Base-by-base conservation (phyloP, 2,888 invertebrate species). In the Andrena trimmerana region DNA sequence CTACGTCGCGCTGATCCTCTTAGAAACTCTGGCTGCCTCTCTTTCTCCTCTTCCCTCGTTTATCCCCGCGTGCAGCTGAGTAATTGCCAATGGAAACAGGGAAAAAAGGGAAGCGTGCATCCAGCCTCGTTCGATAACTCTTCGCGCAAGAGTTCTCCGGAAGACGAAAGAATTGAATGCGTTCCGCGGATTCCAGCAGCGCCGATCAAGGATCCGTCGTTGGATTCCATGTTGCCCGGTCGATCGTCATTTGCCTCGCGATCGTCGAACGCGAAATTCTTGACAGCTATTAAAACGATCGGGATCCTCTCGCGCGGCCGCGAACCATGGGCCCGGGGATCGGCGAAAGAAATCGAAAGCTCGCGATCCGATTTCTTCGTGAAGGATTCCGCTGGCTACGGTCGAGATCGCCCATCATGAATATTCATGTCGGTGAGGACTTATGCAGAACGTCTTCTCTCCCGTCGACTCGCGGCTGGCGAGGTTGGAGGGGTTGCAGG, bases 351-450 rank as follows among this genome's bases (percentile, higher is more conserved):
- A 83, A 88, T 68, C 81, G 74, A 81, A 83, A 86, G 75, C 73
- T 77, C 54, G 42, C 81, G 68, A 59, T 78, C 75, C 72, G 75
- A 86, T 81, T 88, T 83, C 83, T 88, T 88, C 87, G 20, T 72
- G 54, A 57, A 36, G 57, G 76, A 89, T 87, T 88, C 80, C 78
- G 66, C 48, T 52, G 27, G 67, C 52, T 62, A 77, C 77, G 59
- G 24, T 65, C 42, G 69, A 79, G 69, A 81, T 36, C 68, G 33
- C 50, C 27, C 7, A 0, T 33, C 57, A 91, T 92, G 90, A 92
- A 92, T 92, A 92, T 92, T 92, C 90, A 92, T 92, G 87, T 10
- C 27, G 66, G 1, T 50, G 59, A 29, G 60, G 68, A 87, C 89
- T 91, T 89, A 91, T 91, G 91, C 90, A 91, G 86, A 90, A 84